These are phyloP conservation scores for Acestrorhynchus altus DNA, from an alignment of 2,797 vertebrate species.

Conservation along the genomic window DNA sequence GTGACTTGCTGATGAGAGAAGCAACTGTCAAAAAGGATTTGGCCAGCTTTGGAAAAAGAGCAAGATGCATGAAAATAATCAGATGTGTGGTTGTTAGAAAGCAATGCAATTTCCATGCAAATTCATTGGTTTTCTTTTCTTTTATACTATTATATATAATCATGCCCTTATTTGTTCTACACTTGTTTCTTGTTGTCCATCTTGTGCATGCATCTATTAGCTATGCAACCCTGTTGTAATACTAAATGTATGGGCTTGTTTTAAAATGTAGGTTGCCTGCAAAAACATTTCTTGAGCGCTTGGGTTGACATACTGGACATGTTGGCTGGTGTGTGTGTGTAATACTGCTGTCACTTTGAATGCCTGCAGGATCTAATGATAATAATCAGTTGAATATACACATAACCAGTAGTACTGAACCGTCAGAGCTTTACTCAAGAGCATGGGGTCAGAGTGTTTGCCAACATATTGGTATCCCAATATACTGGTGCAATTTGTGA, in stretches of 20 bases:
- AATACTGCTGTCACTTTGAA: neutral
- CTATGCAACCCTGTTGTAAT: neutral
- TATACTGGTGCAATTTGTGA: slow-evolving; percentile 27
- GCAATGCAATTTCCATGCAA: slow-evolving; percentile 55
- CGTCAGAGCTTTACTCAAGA: neutral
- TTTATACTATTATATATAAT: slow-evolving; percentile 4
- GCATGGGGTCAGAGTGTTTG: neutral
- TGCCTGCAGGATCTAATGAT: neutral
- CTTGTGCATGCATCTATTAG: neutral
- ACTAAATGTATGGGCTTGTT: neutral
- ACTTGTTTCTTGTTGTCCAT: slow-evolving; percentile 18
- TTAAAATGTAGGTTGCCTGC: neutral
- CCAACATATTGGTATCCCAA: slow-evolving; percentile 7
- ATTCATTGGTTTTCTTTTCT: slow-evolving; percentile 39
- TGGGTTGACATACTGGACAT: neutral
- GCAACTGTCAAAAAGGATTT: slow-evolving; percentile 57
- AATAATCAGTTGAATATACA: neutral
- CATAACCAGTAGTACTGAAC: neutral
- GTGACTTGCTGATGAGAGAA: slow-evolving; percentile 26
- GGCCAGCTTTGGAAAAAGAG: slow-evolving; percentile 44
- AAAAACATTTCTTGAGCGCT: neutral
- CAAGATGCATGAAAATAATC: slow-evolving; percentile 54
- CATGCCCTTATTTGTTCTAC: neutral
- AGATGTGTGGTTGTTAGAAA: slow-evolving; percentile 47
- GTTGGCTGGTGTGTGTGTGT: too few species aligned